These are phyloP conservation scores for Hystrix brachyura DNA, from an alignment of 2,113 vertebrate genomes.

Conservation along the genomic window DNA sequence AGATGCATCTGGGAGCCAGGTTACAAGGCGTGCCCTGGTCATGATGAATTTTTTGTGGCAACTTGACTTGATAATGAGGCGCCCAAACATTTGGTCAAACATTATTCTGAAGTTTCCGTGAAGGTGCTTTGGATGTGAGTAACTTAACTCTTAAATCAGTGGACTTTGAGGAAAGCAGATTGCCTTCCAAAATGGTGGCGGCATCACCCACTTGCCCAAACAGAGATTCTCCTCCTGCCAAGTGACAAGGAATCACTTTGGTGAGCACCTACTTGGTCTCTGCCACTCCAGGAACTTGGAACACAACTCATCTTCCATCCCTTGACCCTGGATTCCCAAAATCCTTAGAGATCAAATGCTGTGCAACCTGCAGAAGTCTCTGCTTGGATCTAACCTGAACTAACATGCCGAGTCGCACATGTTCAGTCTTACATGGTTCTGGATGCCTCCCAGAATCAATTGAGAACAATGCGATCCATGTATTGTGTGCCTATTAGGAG, in stretches of 20 bases:
- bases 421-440: not conserved
- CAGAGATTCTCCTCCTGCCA: not conserved
- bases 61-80: not conserved
- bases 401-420: not conserved
- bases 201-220: no score
- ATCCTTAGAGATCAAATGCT: not conserved
- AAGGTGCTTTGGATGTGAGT: not conserved
- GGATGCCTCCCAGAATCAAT: not conserved
- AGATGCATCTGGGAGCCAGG: not conserved
- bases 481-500: not conserved
- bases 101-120: not conserved
- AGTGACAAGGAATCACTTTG: not conserved
- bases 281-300: not conserved
- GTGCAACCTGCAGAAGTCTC: not conserved
- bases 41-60: not conserved
- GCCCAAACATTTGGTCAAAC: not conserved
- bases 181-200: no score
- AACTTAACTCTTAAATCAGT: not conserved
- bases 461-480: not conserved
- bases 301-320: not conserved
- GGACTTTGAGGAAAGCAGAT: not conserved
- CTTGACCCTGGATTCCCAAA: not conserved
- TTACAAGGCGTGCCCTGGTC: not conserved
- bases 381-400: not conserved
- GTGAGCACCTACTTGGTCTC: not conserved